Conservation (phyloP, 37 sponge, comb jelly and placozoan species). For the Agelas oroides region DNA sequence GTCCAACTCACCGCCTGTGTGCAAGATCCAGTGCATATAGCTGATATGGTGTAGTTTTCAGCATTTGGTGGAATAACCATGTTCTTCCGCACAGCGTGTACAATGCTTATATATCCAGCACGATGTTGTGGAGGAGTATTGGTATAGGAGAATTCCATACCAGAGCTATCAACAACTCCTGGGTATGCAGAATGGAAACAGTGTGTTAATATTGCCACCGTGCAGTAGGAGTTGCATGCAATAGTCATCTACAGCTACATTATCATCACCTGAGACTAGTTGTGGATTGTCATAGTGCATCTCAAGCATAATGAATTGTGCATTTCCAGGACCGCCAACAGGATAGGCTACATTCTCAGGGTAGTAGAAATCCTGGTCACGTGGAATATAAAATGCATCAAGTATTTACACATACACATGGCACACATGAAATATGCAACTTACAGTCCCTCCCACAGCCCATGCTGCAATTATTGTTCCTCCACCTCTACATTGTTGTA, state of each 20-base stretch:
- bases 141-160: slow-evolving; percentile 49
- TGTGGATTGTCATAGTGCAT: slow-evolving; percentile 44
- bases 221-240: too few relatives aligned
- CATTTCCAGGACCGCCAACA: slow-evolving; percentile 18
- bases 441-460: slow-evolving; percentile 74
- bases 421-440: not conserved
- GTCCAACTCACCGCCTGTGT: slow-evolving; percentile 22
- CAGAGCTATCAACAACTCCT: slow-evolving; percentile 67
- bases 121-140: slow-evolving; percentile 8
- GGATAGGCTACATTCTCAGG: slow-evolving; percentile 34
- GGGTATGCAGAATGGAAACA: not conserved
- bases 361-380: slow-evolving; percentile 28
- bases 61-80: slow-evolving; percentile 53
- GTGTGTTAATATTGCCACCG: too few relatives aligned
- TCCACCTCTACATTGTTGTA: not conserved
- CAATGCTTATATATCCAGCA: slow-evolving; percentile 41
- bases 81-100: slow-evolving; percentile 5
- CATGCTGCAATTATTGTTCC: slow-evolving; percentile 49
- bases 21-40: slow-evolving; percentile 14
- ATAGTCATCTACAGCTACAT: not conserved
- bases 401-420: too few relatives aligned
- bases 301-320: slow-evolving; percentile 13
- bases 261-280: not conserved
- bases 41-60: slow-evolving; percentile 10
- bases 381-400: too few relatives aligned